Base-by-base conservation (phyloP, 1,140 invertebrate genomes). In the Holotrichia oblita region DNA sequence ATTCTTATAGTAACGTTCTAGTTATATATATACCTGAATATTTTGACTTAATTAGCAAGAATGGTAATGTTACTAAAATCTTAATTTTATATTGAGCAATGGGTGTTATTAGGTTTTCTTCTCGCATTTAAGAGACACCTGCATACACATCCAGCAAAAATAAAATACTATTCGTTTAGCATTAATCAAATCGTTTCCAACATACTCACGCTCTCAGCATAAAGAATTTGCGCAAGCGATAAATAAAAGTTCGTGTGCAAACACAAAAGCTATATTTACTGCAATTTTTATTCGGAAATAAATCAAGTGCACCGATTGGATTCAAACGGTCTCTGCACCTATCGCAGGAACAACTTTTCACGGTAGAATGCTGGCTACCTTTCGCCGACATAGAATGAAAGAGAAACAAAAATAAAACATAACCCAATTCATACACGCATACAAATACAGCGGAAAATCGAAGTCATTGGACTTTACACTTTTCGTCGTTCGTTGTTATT, bases 221-320 rank as follows among this genome's bases (percentile, higher is more conserved):
- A 55, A 55, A 55, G 48, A 55, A 55, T 55, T n/a, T 55, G 14
- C 14, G 48, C 48, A 6, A 17, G 14, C 48, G n/a, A 69, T 69
- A 69, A 69, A 69, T 69, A 69, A 69, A 69, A 69, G 22, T 34
- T 14, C 9, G 17, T 34, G 61, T 69, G 22, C 22, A 34, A 69
- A 27, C 22, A 69, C 61, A 69, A 69, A 69, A 34, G 61, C 61
- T 24, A 69, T 69, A 69, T 69, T 69, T 69, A 69, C 61, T 69
- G 61, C 61, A 69, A 69, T 69, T 69, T 34, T 69, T 69, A 69
- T 69, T 69, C 61, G 22, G 22, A 69, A 34, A 69, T 69, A 69
- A 69, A 69, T 69, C 61, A 69, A 69, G 22, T 69, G 61, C 61
- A 69, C 22, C 10, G 17, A 69, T 69, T 69, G 20, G 22, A 69